phyloP scores from a whole-genome alignment of 2,888 invertebrate species.

The Xylocampa areola region DNA sequence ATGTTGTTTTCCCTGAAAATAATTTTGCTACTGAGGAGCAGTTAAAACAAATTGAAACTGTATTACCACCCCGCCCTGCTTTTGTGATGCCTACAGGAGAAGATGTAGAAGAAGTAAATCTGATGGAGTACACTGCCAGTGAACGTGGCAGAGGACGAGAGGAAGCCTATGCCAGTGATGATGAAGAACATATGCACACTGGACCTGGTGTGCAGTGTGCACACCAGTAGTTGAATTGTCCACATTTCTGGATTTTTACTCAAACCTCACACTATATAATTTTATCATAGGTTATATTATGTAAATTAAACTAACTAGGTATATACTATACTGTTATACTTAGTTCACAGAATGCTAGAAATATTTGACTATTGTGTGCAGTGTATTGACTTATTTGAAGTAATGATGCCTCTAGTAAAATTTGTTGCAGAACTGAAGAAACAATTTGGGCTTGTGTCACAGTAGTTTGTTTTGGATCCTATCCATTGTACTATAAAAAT shows the following conservation, averaged over 20 bases:
- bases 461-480: constrained; percentile 29
- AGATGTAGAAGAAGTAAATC: constrained; percentile 95
- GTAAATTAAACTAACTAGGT: constrained; percentile 71
- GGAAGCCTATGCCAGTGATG: constrained; percentile 93
- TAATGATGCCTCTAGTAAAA: constrained; percentile 53
- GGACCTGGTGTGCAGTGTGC: constrained; percentile 94
- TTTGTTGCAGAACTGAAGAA: constrained; percentile 51
- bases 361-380: constrained; percentile 63
- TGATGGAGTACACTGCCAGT: constrained; percentile 93
- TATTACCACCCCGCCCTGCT: constrained; percentile 93
- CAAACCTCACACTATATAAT: constrained; percentile 83
- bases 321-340: constrained; percentile 65
- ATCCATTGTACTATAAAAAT: constrained; percentile 25
- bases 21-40: constrained; percentile 93
- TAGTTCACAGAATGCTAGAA: constrained; percentile 67
- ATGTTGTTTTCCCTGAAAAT: constrained; percentile 95
- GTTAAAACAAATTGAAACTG: constrained; percentile 92
- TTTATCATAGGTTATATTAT: constrained; percentile 82
- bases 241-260: constrained; percentile 75
- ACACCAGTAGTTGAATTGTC: constrained; percentile 92
- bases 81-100: constrained; percentile 94
- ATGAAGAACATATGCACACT: constrained; percentile 88
- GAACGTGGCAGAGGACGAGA: constrained; percentile 89
- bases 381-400: constrained; percentile 64
- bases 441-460: constrained; percentile 46